Evolutionary conservation across 1,140 invertebrate species (phyloP).

Genomic region (Platorchestia sp.): DNA sequence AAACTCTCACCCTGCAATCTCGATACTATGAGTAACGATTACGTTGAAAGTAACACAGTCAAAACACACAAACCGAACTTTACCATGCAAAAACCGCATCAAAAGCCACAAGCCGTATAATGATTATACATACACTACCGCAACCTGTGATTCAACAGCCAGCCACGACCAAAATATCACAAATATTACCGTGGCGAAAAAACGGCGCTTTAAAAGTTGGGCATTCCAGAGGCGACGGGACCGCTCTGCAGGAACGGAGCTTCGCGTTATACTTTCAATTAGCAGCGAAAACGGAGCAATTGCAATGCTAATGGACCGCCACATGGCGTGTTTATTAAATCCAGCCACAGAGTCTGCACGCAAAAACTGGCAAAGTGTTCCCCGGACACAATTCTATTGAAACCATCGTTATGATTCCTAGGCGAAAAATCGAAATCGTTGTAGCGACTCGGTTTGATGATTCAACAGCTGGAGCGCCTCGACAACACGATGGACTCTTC

Average conservation of each 20-base stretch:
- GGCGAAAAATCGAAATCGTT: not conserved
- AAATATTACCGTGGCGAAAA: not conserved
- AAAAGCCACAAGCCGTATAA: not conserved
- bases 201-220: not conserved
- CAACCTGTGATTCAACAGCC: not conserved
- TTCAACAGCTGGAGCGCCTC: not conserved
- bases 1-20: too few relatives aligned
- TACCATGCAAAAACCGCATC: not conserved
- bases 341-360: not conserved
- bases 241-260: not conserved
- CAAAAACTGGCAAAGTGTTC: not conserved
- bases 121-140: not conserved
- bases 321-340: constrained; percentile 1
- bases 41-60: too few relatives aligned
- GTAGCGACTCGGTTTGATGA: not conserved
- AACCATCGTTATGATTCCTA: not conserved
- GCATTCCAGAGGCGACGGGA: not conserved
- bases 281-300: not conserved
- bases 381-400: not conserved
- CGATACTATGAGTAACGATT: too few relatives aligned
- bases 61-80: too few relatives aligned
- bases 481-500: not conserved
- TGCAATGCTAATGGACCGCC: not conserved
- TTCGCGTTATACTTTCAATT: not conserved
- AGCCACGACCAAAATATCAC: not conserved